These are phyloP conservation scores for Sepiola atlantica DNA, from an alignment of 2,888 invertebrate species.

Conservation along the genomic window DNA sequence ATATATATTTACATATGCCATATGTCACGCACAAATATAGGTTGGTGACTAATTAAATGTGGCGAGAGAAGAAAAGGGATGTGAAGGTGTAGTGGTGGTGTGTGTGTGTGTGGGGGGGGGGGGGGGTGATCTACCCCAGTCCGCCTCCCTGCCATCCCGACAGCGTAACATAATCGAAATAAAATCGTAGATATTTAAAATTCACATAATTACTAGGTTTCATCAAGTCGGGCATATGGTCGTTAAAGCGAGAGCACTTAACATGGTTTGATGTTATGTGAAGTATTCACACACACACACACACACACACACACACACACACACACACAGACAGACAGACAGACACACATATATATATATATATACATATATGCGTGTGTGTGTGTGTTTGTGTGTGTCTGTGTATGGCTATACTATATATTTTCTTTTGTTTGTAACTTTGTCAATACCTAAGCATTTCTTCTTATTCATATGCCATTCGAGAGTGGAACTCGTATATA, in stretches of 20 bases:
- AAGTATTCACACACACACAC: not conserved
- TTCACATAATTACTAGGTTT: not conserved
- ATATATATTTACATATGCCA: not conserved
- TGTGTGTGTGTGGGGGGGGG: no score
- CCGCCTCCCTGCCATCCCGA: not conserved
- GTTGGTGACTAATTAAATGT: not conserved
- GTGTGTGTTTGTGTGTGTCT: no score
- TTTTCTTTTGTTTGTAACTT: no score
- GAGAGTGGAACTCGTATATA: no score
- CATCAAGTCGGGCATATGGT: not conserved
- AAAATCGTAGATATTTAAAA: not conserved
- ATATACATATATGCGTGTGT: no score
- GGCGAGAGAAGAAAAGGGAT: no score
- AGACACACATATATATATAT: no score
- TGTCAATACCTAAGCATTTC: no score
- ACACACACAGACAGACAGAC: not conserved
- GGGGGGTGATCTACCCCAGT: not conserved
- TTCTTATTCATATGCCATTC: no score
- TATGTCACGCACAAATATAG: constrained; percentile 32
- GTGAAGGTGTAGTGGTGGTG: no score
- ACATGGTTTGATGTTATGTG: not conserved
- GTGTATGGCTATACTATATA: no score
- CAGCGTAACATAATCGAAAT: not conserved
- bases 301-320: not conserved
- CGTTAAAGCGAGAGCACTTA: not conserved